Percentiles rank a stretch among this genome's conserved stretches.
Evolutionary conservation across 2,113 vertebrate genomes (phyloP).

Genomic region (Furnarius figulus): DNA sequence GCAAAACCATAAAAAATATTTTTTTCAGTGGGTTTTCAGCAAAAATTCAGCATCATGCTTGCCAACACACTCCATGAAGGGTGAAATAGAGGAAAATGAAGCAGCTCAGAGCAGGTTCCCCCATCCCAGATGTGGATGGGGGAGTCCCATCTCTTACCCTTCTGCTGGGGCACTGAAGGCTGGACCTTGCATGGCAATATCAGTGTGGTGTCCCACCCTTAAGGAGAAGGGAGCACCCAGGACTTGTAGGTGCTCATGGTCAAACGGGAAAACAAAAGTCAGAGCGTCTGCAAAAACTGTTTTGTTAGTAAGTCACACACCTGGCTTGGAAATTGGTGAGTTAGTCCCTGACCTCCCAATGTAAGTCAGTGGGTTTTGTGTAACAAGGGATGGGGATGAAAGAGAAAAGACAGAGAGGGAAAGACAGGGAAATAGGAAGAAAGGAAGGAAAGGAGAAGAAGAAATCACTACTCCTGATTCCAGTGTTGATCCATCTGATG

Average conservation of each 20-base stretch:
- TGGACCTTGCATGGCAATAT: fast-evolving
- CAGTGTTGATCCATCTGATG: background rate
- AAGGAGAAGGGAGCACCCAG: background rate
- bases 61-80: fast-evolving
- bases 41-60: background rate
- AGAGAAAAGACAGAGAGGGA: background rate
- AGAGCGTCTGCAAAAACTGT: background rate
- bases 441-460: background rate
- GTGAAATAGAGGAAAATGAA: background rate
- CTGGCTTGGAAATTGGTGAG: no score
- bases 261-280: background rate
- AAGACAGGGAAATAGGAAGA: background rate
- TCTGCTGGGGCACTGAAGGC: background rate
- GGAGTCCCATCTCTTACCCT: fast-evolving
- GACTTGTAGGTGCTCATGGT: fast-evolving
- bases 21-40: background rate
- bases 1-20: background rate
- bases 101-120: background rate
- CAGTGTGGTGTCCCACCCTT: fast-evolving
- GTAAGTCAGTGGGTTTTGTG: background rate
- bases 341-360: fast-evolving
- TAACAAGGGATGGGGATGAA: fast-evolving
- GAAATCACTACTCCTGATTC: background rate
- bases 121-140: fast-evolving
- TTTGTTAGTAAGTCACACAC: background rate